Evolutionary conservation across 2,888 invertebrate species (phyloP).

Genomic region (Callimorpha dominula): DNA sequence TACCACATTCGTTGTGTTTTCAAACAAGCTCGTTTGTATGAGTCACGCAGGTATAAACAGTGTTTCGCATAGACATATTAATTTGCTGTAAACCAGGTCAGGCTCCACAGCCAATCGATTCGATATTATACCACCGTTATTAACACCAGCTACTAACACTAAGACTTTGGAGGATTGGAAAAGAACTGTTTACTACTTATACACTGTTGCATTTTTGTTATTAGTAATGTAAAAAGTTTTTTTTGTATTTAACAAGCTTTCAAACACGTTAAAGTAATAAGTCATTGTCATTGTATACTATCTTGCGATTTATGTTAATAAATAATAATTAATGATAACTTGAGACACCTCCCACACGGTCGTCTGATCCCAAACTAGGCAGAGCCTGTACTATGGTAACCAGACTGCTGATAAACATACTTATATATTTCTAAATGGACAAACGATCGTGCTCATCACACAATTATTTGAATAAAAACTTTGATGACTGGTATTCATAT

Average conservation of each 20-base stretch:
- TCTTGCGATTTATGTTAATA: not conserved
- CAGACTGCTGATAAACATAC: too few species aligned
- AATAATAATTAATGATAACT: not conserved
- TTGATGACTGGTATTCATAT: too few species aligned
- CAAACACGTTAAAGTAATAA: not conserved
- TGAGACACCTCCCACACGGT: too few species aligned
- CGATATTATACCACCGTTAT: slow-evolving; percentile 36
- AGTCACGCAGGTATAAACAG: slow-evolving; percentile 31
- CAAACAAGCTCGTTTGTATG: slow-evolving; percentile 38
- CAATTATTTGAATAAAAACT: too few species aligned
- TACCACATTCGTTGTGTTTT: slow-evolving; percentile 22
- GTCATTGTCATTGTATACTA: not conserved
- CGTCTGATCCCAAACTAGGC: too few species aligned
- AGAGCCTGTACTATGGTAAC: too few species aligned
- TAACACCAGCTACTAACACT: slow-evolving; percentile 14
- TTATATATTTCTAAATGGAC: too few species aligned
- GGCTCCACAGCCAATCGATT: slow-evolving; percentile 38
- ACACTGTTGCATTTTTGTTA: not conserved
- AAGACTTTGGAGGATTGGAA: not conserved
- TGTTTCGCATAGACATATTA: slow-evolving; percentile 33
- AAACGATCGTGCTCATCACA: too few species aligned
- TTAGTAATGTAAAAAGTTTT: not conserved
- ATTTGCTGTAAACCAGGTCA: slow-evolving; percentile 47
- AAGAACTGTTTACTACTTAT: slow-evolving; percentile 2
- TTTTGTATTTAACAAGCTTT: not conserved